Conservation (phyloP, 1,140 invertebrate genomes). For the Maconellicoccus hirsutus region DNA sequence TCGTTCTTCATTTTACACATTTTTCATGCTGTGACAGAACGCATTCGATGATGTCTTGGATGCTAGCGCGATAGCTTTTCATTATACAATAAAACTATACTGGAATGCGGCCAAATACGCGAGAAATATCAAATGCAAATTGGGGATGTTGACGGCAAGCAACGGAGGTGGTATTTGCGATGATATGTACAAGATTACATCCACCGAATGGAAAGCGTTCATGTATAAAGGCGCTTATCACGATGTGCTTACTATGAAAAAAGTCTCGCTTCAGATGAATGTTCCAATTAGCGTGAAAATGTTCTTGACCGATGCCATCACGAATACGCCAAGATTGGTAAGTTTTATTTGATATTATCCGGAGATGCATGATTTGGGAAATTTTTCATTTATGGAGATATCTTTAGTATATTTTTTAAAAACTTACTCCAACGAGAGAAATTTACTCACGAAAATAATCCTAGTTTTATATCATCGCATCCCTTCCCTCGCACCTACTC, state of each 20-base stretch:
- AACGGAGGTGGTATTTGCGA: neutral
- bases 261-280: neutral
- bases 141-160: neutral
- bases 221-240: neutral
- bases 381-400: no score
- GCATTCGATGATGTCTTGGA: neutral
- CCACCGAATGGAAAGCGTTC: slow-evolving; percentile 8
- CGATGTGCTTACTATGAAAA: neutral
- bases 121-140: neutral
- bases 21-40: neutral
- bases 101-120: slow-evolving; percentile 12
- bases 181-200: neutral
- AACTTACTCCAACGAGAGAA: no score
- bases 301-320: neutral
- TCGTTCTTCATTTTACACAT: neutral
- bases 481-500: no score
- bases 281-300: neutral
- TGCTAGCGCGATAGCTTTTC: neutral
- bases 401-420: no score
- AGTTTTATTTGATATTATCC: neutral
- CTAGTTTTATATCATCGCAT: no score
- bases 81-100: neutral
- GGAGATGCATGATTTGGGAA: no score
- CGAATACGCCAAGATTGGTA: neutral
- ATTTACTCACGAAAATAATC: no score